Base-by-base conservation (phyloP, 2,888 invertebrate genomes). In the Epistrophe grossulariae region DNA sequence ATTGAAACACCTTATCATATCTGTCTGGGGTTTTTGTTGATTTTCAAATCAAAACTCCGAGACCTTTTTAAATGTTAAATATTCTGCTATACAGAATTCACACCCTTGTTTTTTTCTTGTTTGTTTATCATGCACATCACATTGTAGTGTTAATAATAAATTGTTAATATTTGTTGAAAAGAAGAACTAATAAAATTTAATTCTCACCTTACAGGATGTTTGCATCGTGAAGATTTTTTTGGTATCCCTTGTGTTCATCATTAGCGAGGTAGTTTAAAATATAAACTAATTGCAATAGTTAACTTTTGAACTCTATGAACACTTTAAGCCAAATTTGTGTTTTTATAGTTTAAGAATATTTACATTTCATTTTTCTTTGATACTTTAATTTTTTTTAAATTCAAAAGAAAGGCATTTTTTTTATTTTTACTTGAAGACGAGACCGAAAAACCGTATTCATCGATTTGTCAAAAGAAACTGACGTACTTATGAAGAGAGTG, bases 181-280 rank as follows among this genome's bases (percentile, higher is more conserved):
- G 13, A 19, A 38, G 19, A 13, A 11, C 1, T 10, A 4, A 38
- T 15, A 28, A 19, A 17, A 35, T 48, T 35, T 7, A 48, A 50
- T 68, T 73, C 83, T 83, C 73, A 83, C 83, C 83, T 83, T 83
- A 45, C 78, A 78, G 64, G 82, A 78, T 50, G 64, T 72, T 66
- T 71, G 78, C 82, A 82, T 82, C 40, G 45, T 68, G 45, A 35
- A 66, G 64, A 82, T 43, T 77, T 40, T 72, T 35, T 40, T 24
- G 28, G 43, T 35, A 45, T 76, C 52, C 24, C n/a, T 71, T 28
- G 64, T 38, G 55, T 52, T 40, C 71, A 45, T 43, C 52, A 52
- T 70, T 28, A 64, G 66, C 52, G 76, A 64, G 55, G 81, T 62
- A 70, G 66, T 35, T 60, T n/a, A 11, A 19, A 60, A 59, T 35